phyloP scores from a whole-genome alignment of 1,140 invertebrate genomes.

The Vanessa tameamea region DNA sequence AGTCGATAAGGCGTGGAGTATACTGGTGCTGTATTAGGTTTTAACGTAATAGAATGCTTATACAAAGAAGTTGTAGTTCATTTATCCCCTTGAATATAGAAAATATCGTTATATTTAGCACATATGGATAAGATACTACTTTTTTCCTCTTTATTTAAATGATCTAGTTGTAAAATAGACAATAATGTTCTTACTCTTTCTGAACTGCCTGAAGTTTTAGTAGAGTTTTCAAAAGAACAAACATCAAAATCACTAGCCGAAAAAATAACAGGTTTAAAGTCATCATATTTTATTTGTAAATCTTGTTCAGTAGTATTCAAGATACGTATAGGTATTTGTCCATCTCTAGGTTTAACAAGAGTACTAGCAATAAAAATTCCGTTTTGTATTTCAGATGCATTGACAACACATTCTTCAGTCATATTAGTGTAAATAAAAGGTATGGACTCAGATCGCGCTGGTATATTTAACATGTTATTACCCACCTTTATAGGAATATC shows the following conservation, averaged over 20 bases:
- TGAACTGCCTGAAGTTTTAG: background rate
- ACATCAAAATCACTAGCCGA: slow-evolving; percentile 1
- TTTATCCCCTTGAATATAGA: slow-evolving; percentile 2
- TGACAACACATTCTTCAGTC: too few species aligned
- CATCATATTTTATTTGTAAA: slow-evolving; percentile 3
- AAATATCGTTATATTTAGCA: slow-evolving; percentile 6
- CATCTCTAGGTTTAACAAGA: too few species aligned
- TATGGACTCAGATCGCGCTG: too few species aligned
- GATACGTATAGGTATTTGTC: too few species aligned
- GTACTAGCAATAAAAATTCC: too few species aligned
- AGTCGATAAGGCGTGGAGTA: slow-evolving; percentile 1
- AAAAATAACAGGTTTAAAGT: background rate
- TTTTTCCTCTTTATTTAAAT: slow-evolving; percentile 2
- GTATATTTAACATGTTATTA: too few species aligned
- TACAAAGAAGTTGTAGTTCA: background rate
- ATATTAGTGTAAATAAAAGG: too few species aligned
- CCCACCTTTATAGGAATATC: too few species aligned
- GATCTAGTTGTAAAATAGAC: slow-evolving; percentile 3
- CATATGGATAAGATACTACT: slow-evolving; percentile 5
- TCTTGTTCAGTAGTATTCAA: background rate
- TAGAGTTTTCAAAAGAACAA: slow-evolving; percentile 3
- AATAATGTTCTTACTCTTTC: slow-evolving; percentile 2
- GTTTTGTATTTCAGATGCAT: too few species aligned
- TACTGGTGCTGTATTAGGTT: slow-evolving; percentile 1
- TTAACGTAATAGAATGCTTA: slow-evolving; percentile 2